Evolutionary conservation across 2,113 vertebrate species (phyloP).

Genomic region (Clinocottus analis): DNA sequence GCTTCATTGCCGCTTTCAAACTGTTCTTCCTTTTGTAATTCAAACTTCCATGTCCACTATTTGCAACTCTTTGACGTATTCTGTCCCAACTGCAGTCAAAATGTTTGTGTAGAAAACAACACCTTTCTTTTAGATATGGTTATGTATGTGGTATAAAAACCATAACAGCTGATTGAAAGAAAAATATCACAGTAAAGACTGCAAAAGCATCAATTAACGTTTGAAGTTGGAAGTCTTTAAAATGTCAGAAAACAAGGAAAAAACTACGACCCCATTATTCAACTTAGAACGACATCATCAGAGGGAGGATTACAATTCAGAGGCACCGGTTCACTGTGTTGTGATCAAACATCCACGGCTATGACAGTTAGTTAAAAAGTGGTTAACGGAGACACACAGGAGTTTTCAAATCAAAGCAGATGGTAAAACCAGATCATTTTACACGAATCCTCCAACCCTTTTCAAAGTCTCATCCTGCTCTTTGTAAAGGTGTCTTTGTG

Average conservation of each 20-base stretch:
- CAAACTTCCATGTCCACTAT: neutral
- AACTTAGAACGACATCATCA: neutral
- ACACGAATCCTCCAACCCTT: neutral
- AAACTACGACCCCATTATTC: neutral
- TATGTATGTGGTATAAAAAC: neutral
- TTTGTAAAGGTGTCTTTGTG: conserved; percentile 51
- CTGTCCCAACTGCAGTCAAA: neutral
- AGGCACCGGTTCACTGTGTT: neutral
- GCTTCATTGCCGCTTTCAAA: neutral
- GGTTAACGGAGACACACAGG: neutral
- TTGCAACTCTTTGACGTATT: conserved; percentile 6
- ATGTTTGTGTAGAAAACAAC: neutral
- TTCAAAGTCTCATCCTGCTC: conserved; percentile 13
- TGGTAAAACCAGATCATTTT: conserved; percentile 22
- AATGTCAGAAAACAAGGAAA: neutral
- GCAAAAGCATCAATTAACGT: neutral
- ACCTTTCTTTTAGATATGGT: neutral
- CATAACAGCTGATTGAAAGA: neutral
- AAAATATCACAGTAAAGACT: neutral
- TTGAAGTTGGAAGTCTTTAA: neutral
- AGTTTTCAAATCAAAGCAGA: neutral
- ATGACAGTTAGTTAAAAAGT: neutral
- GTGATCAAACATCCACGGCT: neutral
- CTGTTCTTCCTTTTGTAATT: neutral
- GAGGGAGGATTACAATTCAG: neutral